Percentiles rank a stretch among this genome's conserved stretches.
Conservation (phyloP, 2,888 invertebrate genomes). For the Tachystola acroxantha region DNA sequence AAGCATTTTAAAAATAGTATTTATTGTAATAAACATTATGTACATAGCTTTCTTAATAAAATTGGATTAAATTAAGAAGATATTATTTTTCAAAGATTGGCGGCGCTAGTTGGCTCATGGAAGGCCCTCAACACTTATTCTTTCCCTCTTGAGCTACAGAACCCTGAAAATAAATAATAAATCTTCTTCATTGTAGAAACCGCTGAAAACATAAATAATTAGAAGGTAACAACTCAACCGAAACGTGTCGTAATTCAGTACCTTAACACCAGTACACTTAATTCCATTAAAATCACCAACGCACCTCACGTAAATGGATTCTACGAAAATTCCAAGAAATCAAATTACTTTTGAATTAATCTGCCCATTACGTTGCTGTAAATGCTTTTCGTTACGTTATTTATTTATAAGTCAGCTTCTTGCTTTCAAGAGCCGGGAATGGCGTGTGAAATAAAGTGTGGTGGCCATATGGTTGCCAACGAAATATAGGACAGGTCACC, state of each 20-base stretch:
- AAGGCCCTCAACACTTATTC: too few species aligned
- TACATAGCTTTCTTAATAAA: too few species aligned
- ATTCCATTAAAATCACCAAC: slow-evolving; percentile 12
- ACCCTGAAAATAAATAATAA: too few species aligned
- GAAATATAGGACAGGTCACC: not conserved
- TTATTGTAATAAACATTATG: too few species aligned
- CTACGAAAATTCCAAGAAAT: slow-evolving; percentile 18
- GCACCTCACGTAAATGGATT: slow-evolving; percentile 17
- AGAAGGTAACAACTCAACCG: not conserved
- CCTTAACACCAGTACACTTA: slow-evolving; percentile 6
- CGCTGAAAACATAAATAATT: too few species aligned
- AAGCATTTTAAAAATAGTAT: too few species aligned
- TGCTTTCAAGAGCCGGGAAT: slow-evolving; percentile 34
- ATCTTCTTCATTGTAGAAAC: not conserved
- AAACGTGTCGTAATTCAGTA: slow-evolving; percentile 3
- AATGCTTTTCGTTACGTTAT: slow-evolving; percentile 45
- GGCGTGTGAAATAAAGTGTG: slow-evolving; percentile 31
- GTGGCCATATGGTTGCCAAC: slow-evolving; percentile 18
- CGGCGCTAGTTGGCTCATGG: too few species aligned
- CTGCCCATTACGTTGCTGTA: slow-evolving; percentile 21
- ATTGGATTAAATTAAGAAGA: too few species aligned
- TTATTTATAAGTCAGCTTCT: slow-evolving; percentile 51
- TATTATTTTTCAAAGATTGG: too few species aligned
- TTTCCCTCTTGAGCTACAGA: too few species aligned
- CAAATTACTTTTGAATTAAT: slow-evolving; percentile 29